Evolutionary conservation across 2,888 invertebrate species (phyloP).

Genomic region (Nomada ruficornis): DNA sequence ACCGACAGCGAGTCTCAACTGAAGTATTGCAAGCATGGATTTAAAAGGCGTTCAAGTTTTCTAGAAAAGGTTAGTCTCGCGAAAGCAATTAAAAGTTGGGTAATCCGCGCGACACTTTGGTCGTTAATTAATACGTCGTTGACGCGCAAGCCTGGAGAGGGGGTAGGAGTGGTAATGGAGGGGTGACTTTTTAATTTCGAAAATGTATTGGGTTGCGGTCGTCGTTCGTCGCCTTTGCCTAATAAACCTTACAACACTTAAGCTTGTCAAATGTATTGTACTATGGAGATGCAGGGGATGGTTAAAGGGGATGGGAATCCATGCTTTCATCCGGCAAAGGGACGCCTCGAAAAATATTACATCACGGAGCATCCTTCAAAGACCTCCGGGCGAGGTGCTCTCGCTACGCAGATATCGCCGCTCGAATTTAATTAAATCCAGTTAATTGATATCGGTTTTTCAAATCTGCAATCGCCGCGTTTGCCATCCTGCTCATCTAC

Average conservation of each 20-base stretch:
- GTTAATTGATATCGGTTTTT: slow-evolving; percentile 29
- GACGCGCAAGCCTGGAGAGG: slow-evolving; percentile 6
- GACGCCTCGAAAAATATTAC: slow-evolving; percentile 11
- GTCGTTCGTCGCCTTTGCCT: background rate
- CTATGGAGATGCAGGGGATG: background rate
- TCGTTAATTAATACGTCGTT: slow-evolving; percentile 63
- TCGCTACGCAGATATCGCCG: background rate
- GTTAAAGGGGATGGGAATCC: background rate
- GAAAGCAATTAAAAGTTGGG: slow-evolving; percentile 61
- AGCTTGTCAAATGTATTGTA: slow-evolving; percentile 13
- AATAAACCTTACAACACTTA: slow-evolving; percentile 39
- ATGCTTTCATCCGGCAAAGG: background rate
- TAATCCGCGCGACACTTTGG: slow-evolving; percentile 43
- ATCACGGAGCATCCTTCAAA: background rate
- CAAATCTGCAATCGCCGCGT: background rate
- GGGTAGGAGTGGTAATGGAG: background rate
- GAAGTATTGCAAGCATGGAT: slow-evolving; percentile 28
- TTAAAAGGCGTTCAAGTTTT: slow-evolving; percentile 52
- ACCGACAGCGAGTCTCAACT: background rate
- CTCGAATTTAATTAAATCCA: slow-evolving; percentile 23
- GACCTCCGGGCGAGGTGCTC: background rate
- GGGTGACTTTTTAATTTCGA: slow-evolving; percentile 59
- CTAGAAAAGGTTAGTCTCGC: slow-evolving; percentile 37
- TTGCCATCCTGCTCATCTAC: background rate
- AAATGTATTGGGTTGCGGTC: slow-evolving; percentile 24